Evolutionary conservation across 92 coral and sea anemone species (phyloP).

Genomic region (Anthopleura xanthogrammica): DNA sequence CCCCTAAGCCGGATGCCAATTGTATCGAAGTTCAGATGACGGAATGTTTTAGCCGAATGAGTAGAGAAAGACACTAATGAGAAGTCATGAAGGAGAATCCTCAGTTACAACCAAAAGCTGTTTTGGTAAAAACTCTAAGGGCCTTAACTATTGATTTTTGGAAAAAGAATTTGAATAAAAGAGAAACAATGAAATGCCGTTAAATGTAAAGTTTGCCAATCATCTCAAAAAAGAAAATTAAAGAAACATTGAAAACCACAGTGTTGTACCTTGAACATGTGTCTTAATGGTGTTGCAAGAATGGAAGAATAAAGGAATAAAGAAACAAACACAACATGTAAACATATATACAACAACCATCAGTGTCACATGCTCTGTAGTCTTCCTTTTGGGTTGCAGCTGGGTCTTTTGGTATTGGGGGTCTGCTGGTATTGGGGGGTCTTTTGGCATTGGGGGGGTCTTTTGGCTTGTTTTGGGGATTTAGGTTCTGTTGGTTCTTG

Average conservation of each 20-base stretch:
- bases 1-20: slow-evolving; percentile 9
- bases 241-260: neutral
- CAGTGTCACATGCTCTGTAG: neutral
- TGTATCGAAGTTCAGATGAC: neutral
- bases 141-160: neutral
- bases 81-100: neutral
- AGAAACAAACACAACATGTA: neutral
- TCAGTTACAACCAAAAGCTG: neutral
- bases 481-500: too few relatives aligned
- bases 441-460: too few relatives aligned
- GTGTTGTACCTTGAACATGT: neutral
- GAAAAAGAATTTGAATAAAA: neutral
- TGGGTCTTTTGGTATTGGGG: neutral
- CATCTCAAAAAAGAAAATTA: neutral
- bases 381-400: neutral
- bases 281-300: slow-evolving; percentile 3
- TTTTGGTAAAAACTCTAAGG: neutral
- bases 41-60: neutral
- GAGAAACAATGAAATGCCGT: neutral
- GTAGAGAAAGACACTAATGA: neutral
- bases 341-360: neutral
- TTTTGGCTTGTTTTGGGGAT: too few relatives aligned
- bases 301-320: neutral
- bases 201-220: neutral
- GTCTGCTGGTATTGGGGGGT: too few relatives aligned